Percentiles rank a stretch among this genome's conserved stretches.
phyloP scores from a whole-genome alignment of 2,888 invertebrate genomes.

The Notodonta ziczac region DNA sequence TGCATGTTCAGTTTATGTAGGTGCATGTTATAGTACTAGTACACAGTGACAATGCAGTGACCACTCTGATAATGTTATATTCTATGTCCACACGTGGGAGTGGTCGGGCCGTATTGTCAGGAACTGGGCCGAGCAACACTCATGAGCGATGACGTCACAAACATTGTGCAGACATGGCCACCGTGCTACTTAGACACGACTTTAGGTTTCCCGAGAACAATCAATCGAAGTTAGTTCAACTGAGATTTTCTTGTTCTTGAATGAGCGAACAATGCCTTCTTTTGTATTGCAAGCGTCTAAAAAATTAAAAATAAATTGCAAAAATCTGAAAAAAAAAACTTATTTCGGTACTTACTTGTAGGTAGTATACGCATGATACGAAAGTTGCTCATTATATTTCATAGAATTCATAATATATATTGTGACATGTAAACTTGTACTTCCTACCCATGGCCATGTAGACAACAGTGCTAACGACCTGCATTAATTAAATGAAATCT shows the following conservation, averaged over 20 bases:
- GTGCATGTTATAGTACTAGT: too few relatives aligned
- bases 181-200: not conserved
- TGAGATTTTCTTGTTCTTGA: too few relatives aligned
- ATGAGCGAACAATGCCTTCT: too few relatives aligned
- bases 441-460: not conserved
- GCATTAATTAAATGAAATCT: constrained; percentile 15
- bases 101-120: constrained; percentile 34
- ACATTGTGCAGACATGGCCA: constrained; percentile 1
- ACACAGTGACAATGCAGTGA: not conserved
- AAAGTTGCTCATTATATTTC: too few relatives aligned
- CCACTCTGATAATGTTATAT: constrained; percentile 7
- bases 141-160: constrained; percentile 23
- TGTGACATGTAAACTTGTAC: too few relatives aligned
- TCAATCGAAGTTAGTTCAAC: not conserved
- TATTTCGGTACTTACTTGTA: too few relatives aligned
- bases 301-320: too few relatives aligned
- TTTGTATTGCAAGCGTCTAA: too few relatives aligned
- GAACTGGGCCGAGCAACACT: constrained; percentile 29
- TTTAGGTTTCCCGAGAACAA: not conserved
- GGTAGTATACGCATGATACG: too few relatives aligned
- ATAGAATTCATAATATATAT: too few relatives aligned
- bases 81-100: constrained; percentile 24
- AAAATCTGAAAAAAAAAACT: too few relatives aligned
- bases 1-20: too few relatives aligned
- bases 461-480: not conserved